Conservation (phyloP, 2,888 invertebrate genomes). For the Trichopoda pennipes region DNA sequence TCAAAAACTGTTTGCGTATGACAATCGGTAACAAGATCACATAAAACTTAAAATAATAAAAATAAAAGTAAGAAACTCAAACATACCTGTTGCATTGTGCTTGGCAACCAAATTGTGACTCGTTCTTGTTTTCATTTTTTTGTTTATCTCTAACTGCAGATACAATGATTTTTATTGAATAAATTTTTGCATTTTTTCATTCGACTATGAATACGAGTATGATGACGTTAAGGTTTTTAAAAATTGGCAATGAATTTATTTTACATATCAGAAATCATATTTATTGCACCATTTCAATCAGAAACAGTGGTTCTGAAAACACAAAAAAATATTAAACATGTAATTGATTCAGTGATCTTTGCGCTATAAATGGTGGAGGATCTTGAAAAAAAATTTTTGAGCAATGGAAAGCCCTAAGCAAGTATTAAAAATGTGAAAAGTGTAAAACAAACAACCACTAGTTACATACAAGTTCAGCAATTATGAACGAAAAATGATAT, state of each 20-base stretch:
- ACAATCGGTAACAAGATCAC: constrained; percentile 79
- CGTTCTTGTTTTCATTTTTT: not conserved
- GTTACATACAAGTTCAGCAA: too few species aligned
- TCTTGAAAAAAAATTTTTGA: too few species aligned
- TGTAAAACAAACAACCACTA: too few species aligned
- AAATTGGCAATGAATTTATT: constrained; percentile 15
- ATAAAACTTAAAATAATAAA: constrained; percentile 41
- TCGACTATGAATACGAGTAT: not conserved
- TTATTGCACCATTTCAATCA: constrained; percentile 32
- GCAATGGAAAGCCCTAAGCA: too few species aligned
- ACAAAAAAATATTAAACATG: not conserved
- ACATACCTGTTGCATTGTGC: constrained; percentile 56
- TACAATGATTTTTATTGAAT: constrained; percentile 40
- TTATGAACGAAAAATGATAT: too few species aligned
- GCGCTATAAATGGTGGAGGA: too few species aligned
- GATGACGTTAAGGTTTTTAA: not conserved
- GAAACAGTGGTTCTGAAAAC: not conserved
- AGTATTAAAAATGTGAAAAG: too few species aligned
- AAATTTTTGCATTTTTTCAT: constrained; percentile 29
- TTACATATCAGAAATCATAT: constrained; percentile 64
- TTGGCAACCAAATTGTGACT: constrained; percentile 34
- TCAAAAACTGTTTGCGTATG: constrained; percentile 69
- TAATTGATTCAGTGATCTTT: too few species aligned
- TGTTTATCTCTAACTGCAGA: constrained; percentile 23
- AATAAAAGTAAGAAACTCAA: constrained; percentile 57